These are phyloP conservation scores for Etheostoma spectabile DNA, from an alignment of 2,113 vertebrate genomes.

Conservation along the genomic window DNA sequence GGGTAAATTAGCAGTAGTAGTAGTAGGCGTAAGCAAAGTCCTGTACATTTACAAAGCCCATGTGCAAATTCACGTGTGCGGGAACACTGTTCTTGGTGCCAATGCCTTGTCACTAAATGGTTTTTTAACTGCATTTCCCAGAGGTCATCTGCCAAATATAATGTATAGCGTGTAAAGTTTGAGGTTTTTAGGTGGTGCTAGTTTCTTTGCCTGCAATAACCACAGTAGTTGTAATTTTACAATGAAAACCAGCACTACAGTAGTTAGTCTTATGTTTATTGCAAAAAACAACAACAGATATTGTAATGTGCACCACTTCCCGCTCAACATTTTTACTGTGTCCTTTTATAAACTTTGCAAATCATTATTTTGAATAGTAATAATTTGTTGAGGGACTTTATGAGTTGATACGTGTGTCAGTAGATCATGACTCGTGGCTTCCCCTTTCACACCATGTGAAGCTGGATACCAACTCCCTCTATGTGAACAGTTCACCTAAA, in stretches of 20 bases:
- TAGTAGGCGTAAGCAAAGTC: neutral
- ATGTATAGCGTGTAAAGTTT: no score
- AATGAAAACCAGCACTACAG: neutral
- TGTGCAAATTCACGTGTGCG: neutral
- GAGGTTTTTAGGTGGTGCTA: neutral
- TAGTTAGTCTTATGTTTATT: neutral
- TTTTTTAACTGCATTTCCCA: neutral
- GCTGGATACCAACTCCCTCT: conserved; percentile 10
- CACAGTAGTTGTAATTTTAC: neutral
- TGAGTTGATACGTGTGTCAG: conserved; percentile 21
- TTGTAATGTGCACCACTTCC: no score
- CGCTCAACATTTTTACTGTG: no score
- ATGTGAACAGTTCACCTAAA: conserved; percentile 4
- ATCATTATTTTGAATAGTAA: neutral
- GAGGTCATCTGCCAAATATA: neutral
- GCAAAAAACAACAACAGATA: no score
- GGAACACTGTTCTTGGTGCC: neutral
- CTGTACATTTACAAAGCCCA: neutral
- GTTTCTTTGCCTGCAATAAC: neutral
- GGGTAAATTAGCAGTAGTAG: conserved; percentile 37
- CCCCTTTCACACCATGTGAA: conserved; percentile 5
- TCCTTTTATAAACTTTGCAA: neutral
- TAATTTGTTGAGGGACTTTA: neutral
- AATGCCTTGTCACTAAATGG: neutral
- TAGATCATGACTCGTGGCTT: conserved; percentile 27